Base-by-base conservation (phyloP, 2,888 invertebrate genomes). In the Schizotus pectinicornis region DNA sequence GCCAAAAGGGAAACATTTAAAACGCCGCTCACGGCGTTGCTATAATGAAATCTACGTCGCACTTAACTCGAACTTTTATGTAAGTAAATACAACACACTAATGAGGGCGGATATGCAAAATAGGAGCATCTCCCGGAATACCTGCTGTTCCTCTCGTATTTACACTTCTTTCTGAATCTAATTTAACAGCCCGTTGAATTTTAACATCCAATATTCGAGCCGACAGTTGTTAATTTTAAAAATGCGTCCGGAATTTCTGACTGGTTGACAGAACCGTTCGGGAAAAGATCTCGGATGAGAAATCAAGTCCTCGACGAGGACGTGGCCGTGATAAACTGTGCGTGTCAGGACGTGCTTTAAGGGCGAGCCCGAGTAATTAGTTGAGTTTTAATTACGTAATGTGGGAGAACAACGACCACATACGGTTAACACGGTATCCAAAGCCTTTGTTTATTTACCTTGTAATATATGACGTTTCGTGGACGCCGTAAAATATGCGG, bases 81-180 rank as follows among this genome's bases (percentile, higher is more conserved):
- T 62, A 67, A 65, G 63, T 64, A 67, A 63, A 69, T 61, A 64
- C 43, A 53, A 58, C 55, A 55, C 62, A 56, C 59, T 67, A 69
- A 69, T 67, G 69, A 69, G 63, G 64, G 63, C 61, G 68, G 67
- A 70, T 65, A 70, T 68, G 67, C 63, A 67, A 67, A 67, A 63
- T 63, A 67, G 63, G 63, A 57, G 57, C 53, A 67, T 67, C 64
- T 68, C 59, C 62, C 59, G 62, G 56, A 61, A 54, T 61, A 60
- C 55, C 65, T 59, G 56, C 59, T 61, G 59, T 61, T 63, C 55
- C 59, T 59, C 61, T 56, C 54, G 45, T 65, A 54, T 63, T 65
- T 61, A 58, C 61, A 62, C 54, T 58, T 61, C 58, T 59, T 59
- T 54, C 51, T 43, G 34, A 48, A 57, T 53, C 54, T 61, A 57